These are phyloP conservation scores for Setophaga kirtlandii DNA, from an alignment of 2,113 vertebrate species.

Conservation along the genomic window DNA sequence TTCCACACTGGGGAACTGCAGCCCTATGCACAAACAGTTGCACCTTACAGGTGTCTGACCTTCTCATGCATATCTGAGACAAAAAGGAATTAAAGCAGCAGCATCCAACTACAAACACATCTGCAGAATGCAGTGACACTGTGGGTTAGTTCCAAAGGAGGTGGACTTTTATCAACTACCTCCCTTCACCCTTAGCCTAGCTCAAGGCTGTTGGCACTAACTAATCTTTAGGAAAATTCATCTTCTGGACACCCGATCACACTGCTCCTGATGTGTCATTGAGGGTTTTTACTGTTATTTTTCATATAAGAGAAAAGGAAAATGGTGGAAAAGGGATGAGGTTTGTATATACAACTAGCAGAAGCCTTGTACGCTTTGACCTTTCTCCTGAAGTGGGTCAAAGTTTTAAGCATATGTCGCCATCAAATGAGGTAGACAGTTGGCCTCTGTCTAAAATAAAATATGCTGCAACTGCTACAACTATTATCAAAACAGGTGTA, in stretches of 20 bases:
- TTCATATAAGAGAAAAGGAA: not conserved
- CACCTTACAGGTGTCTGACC: not conserved
- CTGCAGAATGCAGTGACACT: not conserved
- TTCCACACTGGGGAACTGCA: not conserved
- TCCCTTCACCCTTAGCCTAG: not conserved
- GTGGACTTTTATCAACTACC: not conserved
- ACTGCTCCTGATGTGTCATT: not conserved
- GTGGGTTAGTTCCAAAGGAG: not conserved
- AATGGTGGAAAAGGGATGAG: not conserved
- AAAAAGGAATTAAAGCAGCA: not conserved
- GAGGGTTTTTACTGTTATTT: not conserved
- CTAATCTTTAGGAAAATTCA: not conserved
- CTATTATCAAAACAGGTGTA: not conserved
- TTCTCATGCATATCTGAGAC: not conserved
- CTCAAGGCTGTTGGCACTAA: not conserved
- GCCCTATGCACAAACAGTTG: not conserved
- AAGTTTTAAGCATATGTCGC: not conserved
- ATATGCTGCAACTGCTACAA: not conserved
- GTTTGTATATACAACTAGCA: not conserved
- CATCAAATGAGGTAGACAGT: not conserved
- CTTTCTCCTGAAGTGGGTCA: not conserved
- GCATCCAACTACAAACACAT: not conserved
- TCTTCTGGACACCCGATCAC: not conserved
- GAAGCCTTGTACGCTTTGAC: not conserved
- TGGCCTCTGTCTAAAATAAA: not conserved